Evolutionary conservation across 2,797 vertebrate genomes (phyloP), one percentile per base, ranked within the genome.

Genomic region (Pygocentrus nattereri): DNA sequence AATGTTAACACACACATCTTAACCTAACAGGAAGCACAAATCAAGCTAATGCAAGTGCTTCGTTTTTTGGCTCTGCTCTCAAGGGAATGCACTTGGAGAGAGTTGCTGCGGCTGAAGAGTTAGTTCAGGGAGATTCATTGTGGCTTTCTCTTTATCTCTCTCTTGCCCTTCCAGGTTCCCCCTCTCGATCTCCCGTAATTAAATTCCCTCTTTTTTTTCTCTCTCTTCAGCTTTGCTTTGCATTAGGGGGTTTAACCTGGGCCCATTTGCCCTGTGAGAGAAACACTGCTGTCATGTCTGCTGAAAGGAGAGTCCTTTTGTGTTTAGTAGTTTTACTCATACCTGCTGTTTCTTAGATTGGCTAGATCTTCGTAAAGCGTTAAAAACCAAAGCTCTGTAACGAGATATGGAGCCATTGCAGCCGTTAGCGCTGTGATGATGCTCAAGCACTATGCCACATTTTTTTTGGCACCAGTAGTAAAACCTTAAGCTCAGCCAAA

Each of bases 11-110:
- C 1, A 3, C n/a, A 67, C 44, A 52, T 54, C 71, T 78, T n/a
- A n/a, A 38, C 38, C 11, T 82, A 73, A 71, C 79, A 85, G 49
- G 44, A 61, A 80, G 77, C 82, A 65, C 87, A 25, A 88, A 84
- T 89, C 84, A 70, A 38, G 23, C 76, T 81, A 23, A 47, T 70
- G 70, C 82, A 74, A 70, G 81, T 67, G 78, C 72, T 74, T 52
- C 78, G 65, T 74, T 81, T 59, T 75, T 65, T 38, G 19, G n/a
- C 15, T 67, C 19, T 83, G 80, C 74, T 86, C 38, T 74, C 52
- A 72, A 58, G 50, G 6, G 12, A 76, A 70, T 61, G 30, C 30
- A 41, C 52, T 64, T 41, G 44, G 41, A 74, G 49, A 54, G n/a
- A 54, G 62, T 49, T 58, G n/a, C 71, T 34, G 58, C 76, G 65